Conservation (phyloP, 2,113 vertebrate genomes). For the Strix aluco region DNA sequence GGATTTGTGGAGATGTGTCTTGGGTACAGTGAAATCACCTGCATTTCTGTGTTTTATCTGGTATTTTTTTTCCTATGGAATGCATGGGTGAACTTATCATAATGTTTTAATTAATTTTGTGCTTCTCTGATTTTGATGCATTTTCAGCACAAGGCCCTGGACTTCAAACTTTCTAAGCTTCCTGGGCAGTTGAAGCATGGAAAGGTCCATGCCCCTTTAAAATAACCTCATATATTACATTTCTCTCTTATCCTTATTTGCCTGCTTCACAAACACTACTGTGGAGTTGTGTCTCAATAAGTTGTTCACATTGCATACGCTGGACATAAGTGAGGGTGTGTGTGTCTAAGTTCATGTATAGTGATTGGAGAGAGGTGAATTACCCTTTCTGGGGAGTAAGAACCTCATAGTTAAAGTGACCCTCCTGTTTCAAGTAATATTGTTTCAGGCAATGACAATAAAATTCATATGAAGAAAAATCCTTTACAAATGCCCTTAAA, state of each 20-base stretch:
- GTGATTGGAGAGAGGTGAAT: fast-evolving
- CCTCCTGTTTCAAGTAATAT: not conserved
- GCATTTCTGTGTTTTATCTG: not conserved
- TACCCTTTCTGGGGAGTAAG: not conserved
- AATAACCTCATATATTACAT: not conserved
- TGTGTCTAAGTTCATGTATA: not conserved
- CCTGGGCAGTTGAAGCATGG: not conserved
- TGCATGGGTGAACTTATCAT: not conserved
- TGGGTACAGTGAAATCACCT: not conserved
- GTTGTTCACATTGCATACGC: not conserved
- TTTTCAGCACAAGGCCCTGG: not conserved
- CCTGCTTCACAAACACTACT: not conserved
- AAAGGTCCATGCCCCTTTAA: not conserved
- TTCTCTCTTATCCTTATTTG: not conserved
- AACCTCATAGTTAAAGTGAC: not conserved
- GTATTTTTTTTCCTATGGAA: not conserved
- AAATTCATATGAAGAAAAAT: not conserved
- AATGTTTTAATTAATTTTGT: not conserved
- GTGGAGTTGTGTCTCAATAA: not conserved
- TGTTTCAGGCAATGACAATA: not conserved
- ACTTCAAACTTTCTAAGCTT: not conserved
- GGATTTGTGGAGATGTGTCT: not conserved
- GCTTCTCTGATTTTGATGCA: not conserved
- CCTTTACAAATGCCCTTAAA: not conserved
- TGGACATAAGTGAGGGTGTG: not conserved